These are phyloP conservation scores for Galeopterus variegatus DNA, from an alignment of 2,113 vertebrate genomes.

Conservation along the genomic window DNA sequence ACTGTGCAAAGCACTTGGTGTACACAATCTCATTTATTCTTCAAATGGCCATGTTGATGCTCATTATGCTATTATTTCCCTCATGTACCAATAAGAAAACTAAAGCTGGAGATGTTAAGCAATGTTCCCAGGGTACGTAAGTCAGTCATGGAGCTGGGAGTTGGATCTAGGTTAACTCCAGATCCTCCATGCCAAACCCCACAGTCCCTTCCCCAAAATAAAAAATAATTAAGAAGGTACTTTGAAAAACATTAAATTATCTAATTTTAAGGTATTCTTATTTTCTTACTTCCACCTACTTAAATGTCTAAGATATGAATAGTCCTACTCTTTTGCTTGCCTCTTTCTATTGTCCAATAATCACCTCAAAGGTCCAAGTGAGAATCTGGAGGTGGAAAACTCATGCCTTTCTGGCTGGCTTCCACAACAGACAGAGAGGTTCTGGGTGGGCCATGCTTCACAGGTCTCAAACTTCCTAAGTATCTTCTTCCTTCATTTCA, in stretches of 20 bases:
- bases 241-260: slow-evolving; percentile 49
- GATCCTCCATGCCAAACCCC: not conserved
- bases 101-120: not conserved
- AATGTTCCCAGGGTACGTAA: not conserved
- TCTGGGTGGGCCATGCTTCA: not conserved
- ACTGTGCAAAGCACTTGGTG: not conserved
- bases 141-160: not conserved
- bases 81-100: slow-evolving; percentile 4
- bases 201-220: not conserved
- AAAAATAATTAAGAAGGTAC: slow-evolving; percentile 11
- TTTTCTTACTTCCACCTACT: not conserved
- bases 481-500: not conserved
- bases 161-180: slow-evolving; percentile 9
- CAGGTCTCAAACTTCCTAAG: slow-evolving; percentile 26
- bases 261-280: slow-evolving; percentile 51
- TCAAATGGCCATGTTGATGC: not conserved
- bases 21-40: slow-evolving; percentile 43
- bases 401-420: slow-evolving; percentile 25
- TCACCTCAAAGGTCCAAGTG: not conserved
- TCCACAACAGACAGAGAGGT: not conserved
- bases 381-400: slow-evolving; percentile 2
- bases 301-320: slow-evolving; percentile 27
- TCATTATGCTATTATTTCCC: not conserved
- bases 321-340: not conserved
- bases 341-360: slow-evolving; percentile 18